phyloP scores from a whole-genome alignment of 2,888 invertebrate species.

The Congeria kusceri region DNA sequence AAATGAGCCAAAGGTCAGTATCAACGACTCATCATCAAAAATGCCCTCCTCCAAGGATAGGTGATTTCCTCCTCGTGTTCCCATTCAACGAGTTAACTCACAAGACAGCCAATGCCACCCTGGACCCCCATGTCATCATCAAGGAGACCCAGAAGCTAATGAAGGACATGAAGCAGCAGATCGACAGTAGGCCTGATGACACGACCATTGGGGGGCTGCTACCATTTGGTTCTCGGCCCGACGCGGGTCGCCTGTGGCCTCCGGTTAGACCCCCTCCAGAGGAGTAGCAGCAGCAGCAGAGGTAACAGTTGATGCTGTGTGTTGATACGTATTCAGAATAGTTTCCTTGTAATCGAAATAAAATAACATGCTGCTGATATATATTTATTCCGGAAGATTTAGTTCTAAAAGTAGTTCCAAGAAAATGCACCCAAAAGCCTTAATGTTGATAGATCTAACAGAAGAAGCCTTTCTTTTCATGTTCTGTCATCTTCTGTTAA shows the following conservation, averaged over 20 bases:
- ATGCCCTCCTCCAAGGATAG: conserved; percentile 86
- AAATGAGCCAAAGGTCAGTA: conserved; percentile 43
- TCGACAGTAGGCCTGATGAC: conserved; percentile 58
- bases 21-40: conserved; percentile 42
- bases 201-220: conserved; percentile 58
- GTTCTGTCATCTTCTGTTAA: no score
- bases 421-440: no score
- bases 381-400: no score
- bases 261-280: conserved; percentile 68
- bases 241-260: conserved; percentile 66
- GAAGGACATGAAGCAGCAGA: conserved; percentile 66
- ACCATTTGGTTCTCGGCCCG: conserved; percentile 53
- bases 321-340: no score
- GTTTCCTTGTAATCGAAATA: no score
- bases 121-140: conserved; percentile 77
- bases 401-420: no score
- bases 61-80: conserved; percentile 92
- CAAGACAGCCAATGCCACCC: conserved; percentile 65
- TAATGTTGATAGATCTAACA: no score
- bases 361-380: no score
- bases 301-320: no score
- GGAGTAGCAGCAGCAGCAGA: conserved; percentile 13
- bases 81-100: conserved; percentile 87
- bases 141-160: conserved; percentile 76
- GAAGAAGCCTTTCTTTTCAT: no score